Evolutionary conservation across 2,113 vertebrate genomes (phyloP).

Genomic region (Gila orcuttii): DNA sequence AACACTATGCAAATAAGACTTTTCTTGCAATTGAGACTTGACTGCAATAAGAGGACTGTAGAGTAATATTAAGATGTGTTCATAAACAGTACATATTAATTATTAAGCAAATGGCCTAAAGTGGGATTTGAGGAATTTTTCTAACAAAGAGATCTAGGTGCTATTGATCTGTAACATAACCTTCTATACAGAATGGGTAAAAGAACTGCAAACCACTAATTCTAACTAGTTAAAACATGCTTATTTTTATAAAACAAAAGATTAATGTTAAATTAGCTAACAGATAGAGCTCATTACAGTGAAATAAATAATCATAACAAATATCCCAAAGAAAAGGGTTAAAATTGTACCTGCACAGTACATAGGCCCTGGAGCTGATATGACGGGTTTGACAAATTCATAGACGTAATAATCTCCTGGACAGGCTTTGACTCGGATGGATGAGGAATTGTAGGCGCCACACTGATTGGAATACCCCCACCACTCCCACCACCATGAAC

Average conservation of each 20-base stretch:
- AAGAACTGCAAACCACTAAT: background rate
- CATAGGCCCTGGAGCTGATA: accelerated
- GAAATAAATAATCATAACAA: background rate
- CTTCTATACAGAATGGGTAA: background rate
- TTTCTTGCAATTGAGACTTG: background rate
- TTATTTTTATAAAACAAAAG: background rate
- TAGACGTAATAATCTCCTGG: background rate
- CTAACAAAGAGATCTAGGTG: background rate
- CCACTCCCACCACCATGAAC: background rate
- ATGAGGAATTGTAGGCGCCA: accelerated
- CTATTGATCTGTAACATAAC: too few species aligned
- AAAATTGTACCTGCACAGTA: background rate
- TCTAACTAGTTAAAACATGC: background rate
- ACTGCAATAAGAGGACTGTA: background rate
- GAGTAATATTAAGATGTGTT: background rate
- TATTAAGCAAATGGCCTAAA: background rate
- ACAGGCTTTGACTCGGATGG: background rate
- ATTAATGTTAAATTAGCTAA: too few species aligned
- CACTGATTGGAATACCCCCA: background rate
- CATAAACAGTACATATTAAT: background rate
- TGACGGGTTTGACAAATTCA: background rate
- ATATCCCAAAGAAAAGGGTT: accelerated
- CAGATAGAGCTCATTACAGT: background rate
- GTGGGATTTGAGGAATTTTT: background rate
- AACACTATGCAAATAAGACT: too few species aligned